Evolutionary conservation across 1,140 invertebrate genomes (phyloP).

Genomic region (Micrasema minimum): DNA sequence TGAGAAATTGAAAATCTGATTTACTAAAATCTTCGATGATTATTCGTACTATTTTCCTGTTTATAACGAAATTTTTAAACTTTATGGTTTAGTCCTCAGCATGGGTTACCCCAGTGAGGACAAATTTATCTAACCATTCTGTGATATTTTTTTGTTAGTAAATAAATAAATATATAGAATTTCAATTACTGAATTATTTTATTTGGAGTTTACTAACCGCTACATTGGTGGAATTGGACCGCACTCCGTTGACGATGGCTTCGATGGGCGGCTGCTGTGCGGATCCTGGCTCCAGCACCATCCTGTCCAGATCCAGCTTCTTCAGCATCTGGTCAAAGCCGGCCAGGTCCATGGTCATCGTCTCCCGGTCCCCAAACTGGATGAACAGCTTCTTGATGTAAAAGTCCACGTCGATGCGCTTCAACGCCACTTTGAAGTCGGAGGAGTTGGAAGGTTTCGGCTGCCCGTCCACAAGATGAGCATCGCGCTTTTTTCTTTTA

Average conservation of each 20-base stretch:
- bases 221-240: constrained; percentile 60
- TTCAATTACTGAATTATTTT: no score
- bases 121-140: no score
- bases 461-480: constrained; percentile 35
- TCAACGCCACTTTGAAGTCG: constrained; percentile 23
- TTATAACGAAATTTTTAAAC: no score
- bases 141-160: no score
- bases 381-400: constrained; percentile 67
- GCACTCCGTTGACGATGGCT: constrained; percentile 51
- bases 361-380: constrained; percentile 67
- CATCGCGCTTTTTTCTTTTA: constrained; percentile 30
- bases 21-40: no score
- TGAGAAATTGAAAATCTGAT: no score
- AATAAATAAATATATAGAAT: no score
- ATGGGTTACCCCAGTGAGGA: no score
- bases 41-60: no score
- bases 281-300: constrained; percentile 59
- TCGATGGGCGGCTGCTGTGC: constrained; percentile 39
- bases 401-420: constrained; percentile 59
- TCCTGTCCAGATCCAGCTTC: constrained; percentile 69
- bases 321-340: constrained; percentile 75
- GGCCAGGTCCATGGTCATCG: constrained; percentile 71
- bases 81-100: no score
- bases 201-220: constrained; percentile 66
- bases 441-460: background rate